Evolutionary conservation across 2,888 invertebrate species (phyloP), one percentile per base, ranked within the genome.

Genomic region (Mechanitis messenoides): DNA sequence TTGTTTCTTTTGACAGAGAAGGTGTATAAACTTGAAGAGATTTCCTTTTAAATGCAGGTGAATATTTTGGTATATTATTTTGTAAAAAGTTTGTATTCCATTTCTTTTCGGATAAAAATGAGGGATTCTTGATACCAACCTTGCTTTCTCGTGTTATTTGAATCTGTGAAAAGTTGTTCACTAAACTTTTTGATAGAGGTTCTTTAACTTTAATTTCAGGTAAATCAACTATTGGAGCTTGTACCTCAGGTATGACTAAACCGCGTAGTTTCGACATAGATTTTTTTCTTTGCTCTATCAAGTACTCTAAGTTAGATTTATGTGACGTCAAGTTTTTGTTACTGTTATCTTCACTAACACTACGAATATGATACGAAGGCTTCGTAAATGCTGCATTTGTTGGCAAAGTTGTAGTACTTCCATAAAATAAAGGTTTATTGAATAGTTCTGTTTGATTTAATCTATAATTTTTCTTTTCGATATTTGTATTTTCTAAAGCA

Each of bases 251-350:
- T 77, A 97, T 97, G 45, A 96, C 95, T 72, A 97, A 86, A n/a
- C 96, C 97, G 74, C 96, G 92, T 63, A 97, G 84, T 82, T 96
- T 97, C 2, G 96, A 95, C 84, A 96, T 93, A 31, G 95, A 94
- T 75, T 94, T 94, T 69, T 94, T 93, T 61, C 96, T 91, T 78
- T 96, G 95, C 81, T 96, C 96, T 71, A 95, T 92, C 69, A 96
- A 85, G 71, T 94, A 93, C 72, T 93, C 94, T 74, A 95, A 91
- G 65, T 94, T 94, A 1, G 92, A 92, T 77, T 92, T 92, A 67
- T 93, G 92, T 69, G 86, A 83, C 38, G 78, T 70, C 64, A 74
- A 73, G 68, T 84, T 89, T 70, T 84, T 88, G 45, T 76, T 82
- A 58, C 80, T 78, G 58, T 77, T 85, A 62, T 89, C 89, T 69